A percentile compares a stretch with the other conserved stretches of the same genome.
Conservation (phyloP, 2,888 invertebrate genomes). For the Eutolmus rufibarbis region DNA sequence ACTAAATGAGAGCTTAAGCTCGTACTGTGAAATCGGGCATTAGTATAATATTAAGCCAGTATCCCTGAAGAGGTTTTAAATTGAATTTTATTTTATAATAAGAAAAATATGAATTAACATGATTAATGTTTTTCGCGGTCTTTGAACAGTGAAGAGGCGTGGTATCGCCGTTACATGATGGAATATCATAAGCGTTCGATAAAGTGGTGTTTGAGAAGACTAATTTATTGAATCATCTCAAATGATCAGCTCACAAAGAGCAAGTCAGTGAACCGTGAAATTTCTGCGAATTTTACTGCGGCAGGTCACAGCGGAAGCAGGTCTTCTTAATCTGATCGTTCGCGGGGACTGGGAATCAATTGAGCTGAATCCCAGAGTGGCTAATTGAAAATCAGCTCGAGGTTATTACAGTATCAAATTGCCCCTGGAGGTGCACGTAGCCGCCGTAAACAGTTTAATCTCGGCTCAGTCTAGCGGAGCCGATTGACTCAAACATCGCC, state of each 20-base stretch:
- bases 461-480: neutral
- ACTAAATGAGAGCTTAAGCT: no score
- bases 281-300: neutral
- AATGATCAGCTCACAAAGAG: neutral
- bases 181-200: neutral
- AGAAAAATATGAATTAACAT: no score
- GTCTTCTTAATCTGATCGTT: neutral
- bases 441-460: slow-evolving; percentile 18
- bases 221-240: neutral
- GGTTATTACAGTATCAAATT: neutral
- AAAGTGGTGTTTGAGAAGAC: neutral
- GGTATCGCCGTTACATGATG: neutral
- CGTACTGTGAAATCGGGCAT: no score
- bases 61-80: no score
- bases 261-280: neutral
- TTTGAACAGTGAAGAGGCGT: neutral
- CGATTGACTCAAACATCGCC: slow-evolving; percentile 10
- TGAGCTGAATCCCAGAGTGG: neutral
- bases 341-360: neutral
- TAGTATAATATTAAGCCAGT: no score
- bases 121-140: neutral
- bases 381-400: neutral
- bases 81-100: no score
- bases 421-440: neutral
- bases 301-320: neutral